A percentile compares a stretch with the other conserved stretches of the same genome.
phyloP scores from a whole-genome alignment of 1,140 invertebrate genomes.

The Mercenaria mercenaria region DNA sequence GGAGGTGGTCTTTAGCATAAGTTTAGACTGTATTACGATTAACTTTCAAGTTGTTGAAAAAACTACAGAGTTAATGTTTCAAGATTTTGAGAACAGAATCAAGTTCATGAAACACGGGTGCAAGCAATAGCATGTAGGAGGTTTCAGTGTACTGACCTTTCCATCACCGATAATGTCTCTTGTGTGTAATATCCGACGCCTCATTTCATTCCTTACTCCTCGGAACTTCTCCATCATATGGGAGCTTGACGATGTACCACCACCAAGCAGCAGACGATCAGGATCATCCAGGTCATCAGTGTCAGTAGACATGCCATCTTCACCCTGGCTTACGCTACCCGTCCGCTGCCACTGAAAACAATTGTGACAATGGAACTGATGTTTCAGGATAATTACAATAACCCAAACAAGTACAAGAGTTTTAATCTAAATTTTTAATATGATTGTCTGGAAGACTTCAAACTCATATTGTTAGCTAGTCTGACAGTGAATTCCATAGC shows the following conservation, averaged over 20 bases:
- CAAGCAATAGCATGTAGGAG: no score
- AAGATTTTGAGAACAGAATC: no score
- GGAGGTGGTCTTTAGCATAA: no score
- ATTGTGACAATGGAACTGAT: not conserved
- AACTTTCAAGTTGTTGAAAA: no score
- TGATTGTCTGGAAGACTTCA: no score
- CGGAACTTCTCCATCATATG: slow-evolving; percentile 66
- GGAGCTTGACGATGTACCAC: slow-evolving; percentile 40
- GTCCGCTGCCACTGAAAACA: slow-evolving; percentile 72
- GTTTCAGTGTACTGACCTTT: slow-evolving; percentile 54
- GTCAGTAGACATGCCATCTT: slow-evolving; percentile 76
- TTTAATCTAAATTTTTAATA: no score
- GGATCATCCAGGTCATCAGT: slow-evolving; percentile 75
- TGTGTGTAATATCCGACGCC: slow-evolving; percentile 52
- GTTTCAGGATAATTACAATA: not conserved
- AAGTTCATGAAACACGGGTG: no score
- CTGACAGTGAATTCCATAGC: no score
- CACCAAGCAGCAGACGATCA: slow-evolving; percentile 57
- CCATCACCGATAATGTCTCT: slow-evolving; percentile 59
- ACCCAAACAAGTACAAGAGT: no score
- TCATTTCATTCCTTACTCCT: slow-evolving; percentile 63
- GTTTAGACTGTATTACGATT: no score
- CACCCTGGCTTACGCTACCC: slow-evolving; percentile 73
- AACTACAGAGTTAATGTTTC: no score
- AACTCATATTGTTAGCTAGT: no score